Conservation (phyloP, 2,113 vertebrate species). For the Eulemur macaco region DNA sequence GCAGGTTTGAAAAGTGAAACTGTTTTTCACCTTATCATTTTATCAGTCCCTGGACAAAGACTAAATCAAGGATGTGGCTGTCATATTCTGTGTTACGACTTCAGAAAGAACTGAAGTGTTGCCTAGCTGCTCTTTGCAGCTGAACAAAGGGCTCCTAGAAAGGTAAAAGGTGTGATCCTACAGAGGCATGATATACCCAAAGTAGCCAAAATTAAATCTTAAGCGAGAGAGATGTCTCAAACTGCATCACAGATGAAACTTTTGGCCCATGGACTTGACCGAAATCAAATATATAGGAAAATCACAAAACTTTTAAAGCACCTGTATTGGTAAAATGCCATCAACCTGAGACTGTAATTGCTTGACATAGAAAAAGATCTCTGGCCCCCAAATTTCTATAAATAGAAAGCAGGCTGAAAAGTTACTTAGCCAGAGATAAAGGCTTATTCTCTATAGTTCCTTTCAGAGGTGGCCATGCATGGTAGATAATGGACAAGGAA, state of each 20-base stretch:
- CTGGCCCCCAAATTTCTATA: background rate
- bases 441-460: background rate
- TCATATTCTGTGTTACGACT: constrained; percentile 29
- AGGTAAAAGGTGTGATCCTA: background rate
- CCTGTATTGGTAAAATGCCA: background rate
- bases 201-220: constrained; percentile 14
- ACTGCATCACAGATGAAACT: background rate
- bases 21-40: background rate
- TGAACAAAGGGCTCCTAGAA: constrained; percentile 2
- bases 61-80: background rate
- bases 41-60: constrained; percentile 22
- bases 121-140: background rate
- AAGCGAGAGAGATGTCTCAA: constrained; percentile 1
- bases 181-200: background rate
- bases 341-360: background rate
- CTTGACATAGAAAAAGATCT: constrained; percentile 18
- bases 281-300: constrained; percentile 13
- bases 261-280: background rate
- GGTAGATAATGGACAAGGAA: background rate
- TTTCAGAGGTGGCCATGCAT: background rate
- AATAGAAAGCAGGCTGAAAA: background rate
- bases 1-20: background rate
- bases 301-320: constrained; percentile 6
- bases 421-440: background rate
- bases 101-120: background rate